Percentiles rank a stretch among this genome's conserved stretches.
Conservation (phyloP, 2,797 vertebrate species). For the Chrosomus eos region DNA sequence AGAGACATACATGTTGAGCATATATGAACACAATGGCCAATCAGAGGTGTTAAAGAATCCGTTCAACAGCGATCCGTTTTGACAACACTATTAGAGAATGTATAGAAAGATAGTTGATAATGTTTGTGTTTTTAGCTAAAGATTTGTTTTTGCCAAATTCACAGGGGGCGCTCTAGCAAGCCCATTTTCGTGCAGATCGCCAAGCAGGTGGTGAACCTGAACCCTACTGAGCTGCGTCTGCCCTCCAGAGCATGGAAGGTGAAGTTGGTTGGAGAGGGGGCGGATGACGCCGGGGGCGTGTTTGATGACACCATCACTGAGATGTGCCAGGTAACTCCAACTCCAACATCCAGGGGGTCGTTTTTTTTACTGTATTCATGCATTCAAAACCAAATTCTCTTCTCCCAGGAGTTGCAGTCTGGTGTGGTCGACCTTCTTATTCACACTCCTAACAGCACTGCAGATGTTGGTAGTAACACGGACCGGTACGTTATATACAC, state of each 20-base stretch:
- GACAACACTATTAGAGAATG: background rate
- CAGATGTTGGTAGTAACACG: conserved; percentile 84
- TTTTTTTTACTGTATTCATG: background rate
- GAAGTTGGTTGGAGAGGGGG: conserved; percentile 84
- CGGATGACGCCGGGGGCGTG: conserved; percentile 83
- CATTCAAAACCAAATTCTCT: background rate
- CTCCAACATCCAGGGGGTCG: background rate
- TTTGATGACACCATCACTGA: conserved; percentile 87
- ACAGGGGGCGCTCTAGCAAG: conserved; percentile 82
- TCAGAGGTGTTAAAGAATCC: too few species aligned
- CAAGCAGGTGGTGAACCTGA: conserved; percentile 82
- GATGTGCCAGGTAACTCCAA: conserved; percentile 80
- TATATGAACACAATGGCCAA: fast-evolving
- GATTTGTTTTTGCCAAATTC: background rate
- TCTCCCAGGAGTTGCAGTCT: conserved; percentile 79
- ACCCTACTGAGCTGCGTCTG: conserved; percentile 81
- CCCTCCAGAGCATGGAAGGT: conserved; percentile 86
- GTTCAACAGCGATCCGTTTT: too few species aligned
- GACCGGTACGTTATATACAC: conserved; percentile 73
- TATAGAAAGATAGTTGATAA: background rate
- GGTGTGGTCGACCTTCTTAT: conserved; percentile 83
- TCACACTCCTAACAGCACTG: conserved; percentile 82
- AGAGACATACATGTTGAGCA: too few species aligned
- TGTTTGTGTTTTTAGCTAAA: background rate
- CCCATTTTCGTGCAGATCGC: conserved; percentile 86